Evolutionary conservation across 1,140 invertebrate species (phyloP).

Genomic region (Ylistrum balloti): DNA sequence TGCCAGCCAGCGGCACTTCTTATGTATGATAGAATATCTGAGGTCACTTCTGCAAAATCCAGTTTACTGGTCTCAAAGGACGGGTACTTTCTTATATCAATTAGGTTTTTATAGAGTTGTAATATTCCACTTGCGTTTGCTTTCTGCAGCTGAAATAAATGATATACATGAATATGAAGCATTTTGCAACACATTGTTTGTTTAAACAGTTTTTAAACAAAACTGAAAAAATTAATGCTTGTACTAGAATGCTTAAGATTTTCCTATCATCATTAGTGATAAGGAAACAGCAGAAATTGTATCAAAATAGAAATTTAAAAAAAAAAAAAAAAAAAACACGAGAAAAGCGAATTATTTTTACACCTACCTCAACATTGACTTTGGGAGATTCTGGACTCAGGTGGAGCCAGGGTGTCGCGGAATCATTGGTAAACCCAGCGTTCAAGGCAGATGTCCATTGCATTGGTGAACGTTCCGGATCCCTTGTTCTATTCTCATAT

Average conservation of each 20-base stretch:
- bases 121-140: background rate
- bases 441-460: slow-evolving; percentile 87
- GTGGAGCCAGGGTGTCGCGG: background rate
- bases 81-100: slow-evolving; percentile 53
- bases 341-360: background rate
- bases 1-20: slow-evolving; percentile 51
- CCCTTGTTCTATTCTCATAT: slow-evolving; percentile 84
- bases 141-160: background rate
- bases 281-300: no score
- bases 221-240: no score
- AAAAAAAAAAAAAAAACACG: no score
- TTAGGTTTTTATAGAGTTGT: slow-evolving; percentile 56
- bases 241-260: no score
- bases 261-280: no score
- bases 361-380: background rate
- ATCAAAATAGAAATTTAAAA: no score
- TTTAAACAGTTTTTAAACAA: no score
- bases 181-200: no score
- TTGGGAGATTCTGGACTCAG: background rate
- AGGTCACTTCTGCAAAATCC: slow-evolving; percentile 54
- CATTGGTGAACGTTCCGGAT: slow-evolving; percentile 88
- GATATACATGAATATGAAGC: no score
- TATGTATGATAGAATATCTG: slow-evolving; percentile 79
- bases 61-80: slow-evolving; percentile 65
- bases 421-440: slow-evolving; percentile 84